phyloP scores from a whole-genome alignment of 2,797 vertebrate genomes.

The Siniperca scherzeri region DNA sequence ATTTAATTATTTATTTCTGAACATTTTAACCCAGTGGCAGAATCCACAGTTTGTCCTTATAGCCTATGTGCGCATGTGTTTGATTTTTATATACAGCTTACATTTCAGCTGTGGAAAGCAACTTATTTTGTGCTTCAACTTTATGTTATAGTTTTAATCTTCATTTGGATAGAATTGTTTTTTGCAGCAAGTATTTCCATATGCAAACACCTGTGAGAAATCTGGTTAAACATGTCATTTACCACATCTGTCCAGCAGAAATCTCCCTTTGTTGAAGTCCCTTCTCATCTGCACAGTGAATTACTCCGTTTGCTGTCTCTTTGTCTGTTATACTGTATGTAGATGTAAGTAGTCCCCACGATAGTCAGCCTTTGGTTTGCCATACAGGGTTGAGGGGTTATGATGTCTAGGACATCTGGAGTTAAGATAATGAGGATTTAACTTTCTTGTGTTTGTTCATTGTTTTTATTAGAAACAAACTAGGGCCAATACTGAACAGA shows the following conservation, averaged over 20 bases:
- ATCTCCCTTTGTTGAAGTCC: not conserved
- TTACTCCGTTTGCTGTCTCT: not conserved
- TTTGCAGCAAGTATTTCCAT: not conserved
- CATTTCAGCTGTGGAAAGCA: not conserved
- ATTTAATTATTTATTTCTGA: not conserved
- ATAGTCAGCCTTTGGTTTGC: too few relatives aligned
- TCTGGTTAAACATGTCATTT: not conserved
- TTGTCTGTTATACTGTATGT: not conserved
- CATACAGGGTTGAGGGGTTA: not conserved
- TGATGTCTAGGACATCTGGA: not conserved
- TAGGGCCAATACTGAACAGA: not conserved
- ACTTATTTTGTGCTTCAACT: not conserved
- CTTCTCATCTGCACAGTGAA: not conserved
- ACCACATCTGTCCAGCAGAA: not conserved
- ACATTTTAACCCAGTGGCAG: not conserved
- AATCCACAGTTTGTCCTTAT: not conserved
- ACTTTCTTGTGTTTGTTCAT: not conserved
- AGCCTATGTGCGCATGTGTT: not conserved
- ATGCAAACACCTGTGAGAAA: not conserved
- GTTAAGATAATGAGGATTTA: not conserved
- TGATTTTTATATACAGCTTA: not conserved
- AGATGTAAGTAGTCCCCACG: too few relatives aligned
- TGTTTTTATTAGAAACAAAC: not conserved
- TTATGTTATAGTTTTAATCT: not conserved
- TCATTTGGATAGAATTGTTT: not conserved